phyloP scores from a whole-genome alignment of 92 coral and sea anemone species.

The Zoanthus gigantus region DNA sequence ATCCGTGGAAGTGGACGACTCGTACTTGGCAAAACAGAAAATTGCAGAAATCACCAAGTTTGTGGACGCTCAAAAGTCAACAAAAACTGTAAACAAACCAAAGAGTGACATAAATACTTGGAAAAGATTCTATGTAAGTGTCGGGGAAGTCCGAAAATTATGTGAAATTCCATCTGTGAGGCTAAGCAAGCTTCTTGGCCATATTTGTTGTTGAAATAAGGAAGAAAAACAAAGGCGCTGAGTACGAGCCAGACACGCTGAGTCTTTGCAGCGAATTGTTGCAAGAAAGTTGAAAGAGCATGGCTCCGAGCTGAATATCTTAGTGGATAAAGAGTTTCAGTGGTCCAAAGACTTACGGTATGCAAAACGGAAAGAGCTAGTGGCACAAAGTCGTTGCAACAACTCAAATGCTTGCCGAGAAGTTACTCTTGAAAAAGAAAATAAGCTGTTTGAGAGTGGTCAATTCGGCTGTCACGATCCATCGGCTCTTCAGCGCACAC shows the following conservation, averaged over 20 bases:
- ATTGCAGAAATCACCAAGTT: not conserved
- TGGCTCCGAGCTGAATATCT: constrained; percentile 29
- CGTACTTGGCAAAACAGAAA: constrained; percentile 5
- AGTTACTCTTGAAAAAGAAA: not conserved
- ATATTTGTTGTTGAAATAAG: no score
- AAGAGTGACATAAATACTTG: no score
- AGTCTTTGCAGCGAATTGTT: no score
- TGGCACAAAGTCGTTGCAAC: constrained; percentile 32
- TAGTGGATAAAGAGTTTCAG: constrained; percentile 34
- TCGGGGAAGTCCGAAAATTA: no score
- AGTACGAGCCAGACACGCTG: no score
- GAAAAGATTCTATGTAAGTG: no score
- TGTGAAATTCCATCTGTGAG: no score
- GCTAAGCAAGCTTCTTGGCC: no score
- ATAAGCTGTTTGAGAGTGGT: no score
- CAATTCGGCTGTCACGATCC: constrained; percentile 38
- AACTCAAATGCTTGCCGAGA: constrained; percentile 49
- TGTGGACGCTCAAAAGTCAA: no score
- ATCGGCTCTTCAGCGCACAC: constrained; percentile 35
- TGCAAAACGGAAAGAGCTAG: constrained; percentile 40
- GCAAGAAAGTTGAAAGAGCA: not conserved
- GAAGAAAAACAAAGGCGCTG: no score
- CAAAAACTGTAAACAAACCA: no score
- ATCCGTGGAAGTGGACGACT: not conserved
- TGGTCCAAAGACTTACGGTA: constrained; percentile 6